A percentile compares a stretch with the other conserved stretches of the same genome.
Evolutionary conservation across 2,888 invertebrate genomes (phyloP).

Genomic region (Noctua fimbriata): DNA sequence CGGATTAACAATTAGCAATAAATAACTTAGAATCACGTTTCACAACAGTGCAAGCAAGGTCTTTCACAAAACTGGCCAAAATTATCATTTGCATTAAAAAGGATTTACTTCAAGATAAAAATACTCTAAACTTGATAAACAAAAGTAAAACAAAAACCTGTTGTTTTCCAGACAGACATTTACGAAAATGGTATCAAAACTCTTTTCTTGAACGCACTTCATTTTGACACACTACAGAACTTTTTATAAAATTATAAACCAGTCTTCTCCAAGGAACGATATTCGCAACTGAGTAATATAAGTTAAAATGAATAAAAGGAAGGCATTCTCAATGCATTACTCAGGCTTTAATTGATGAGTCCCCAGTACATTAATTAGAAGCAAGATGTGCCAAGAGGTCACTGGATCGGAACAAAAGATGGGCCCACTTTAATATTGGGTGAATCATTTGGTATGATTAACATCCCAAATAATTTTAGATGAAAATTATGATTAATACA

Average conservation of each 20-base stretch:
- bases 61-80: neutral
- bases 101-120: constrained; percentile 26
- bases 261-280: constrained; percentile 14
- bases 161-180: constrained; percentile 59
- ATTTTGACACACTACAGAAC: constrained; percentile 37
- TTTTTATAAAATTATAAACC: neutral
- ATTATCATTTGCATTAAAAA: constrained; percentile 36
- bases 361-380: constrained; percentile 51
- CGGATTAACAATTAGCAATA: neutral
- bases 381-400: constrained; percentile 44
- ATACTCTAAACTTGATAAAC: constrained; percentile 6
- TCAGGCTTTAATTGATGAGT: constrained; percentile 63
- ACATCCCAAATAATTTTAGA: constrained; percentile 3
- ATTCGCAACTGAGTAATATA: constrained; percentile 53
- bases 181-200: constrained; percentile 39
- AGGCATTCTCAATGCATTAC: constrained; percentile 46
- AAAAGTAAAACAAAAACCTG: constrained; percentile 45
- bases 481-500: neutral
- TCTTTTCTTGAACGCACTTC: constrained; percentile 53
- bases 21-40: constrained; percentile 20
- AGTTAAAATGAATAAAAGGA: constrained; percentile 36
- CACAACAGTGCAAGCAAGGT: constrained; percentile 13
- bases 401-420: constrained; percentile 36
- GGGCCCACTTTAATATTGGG: constrained; percentile 38
- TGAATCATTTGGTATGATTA: constrained; percentile 51